Percentiles rank a stretch among this genome's conserved stretches.
These are phyloP conservation scores for Corapipo altera DNA, from an alignment of 2,113 vertebrate genomes.

Conservation along the genomic window DNA sequence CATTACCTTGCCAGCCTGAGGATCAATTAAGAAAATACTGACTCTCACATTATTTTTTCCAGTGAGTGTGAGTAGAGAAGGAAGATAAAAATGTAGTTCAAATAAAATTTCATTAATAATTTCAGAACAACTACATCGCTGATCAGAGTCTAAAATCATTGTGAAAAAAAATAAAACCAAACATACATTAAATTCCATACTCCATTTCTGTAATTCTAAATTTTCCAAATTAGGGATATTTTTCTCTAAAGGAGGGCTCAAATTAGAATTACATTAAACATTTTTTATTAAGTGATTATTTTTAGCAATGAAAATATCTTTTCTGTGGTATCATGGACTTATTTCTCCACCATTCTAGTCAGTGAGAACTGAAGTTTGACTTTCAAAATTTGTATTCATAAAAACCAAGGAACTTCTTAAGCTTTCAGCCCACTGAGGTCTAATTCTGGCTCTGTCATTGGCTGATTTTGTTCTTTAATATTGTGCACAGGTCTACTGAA, in stretches of 20 bases:
- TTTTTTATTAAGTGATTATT: neutral
- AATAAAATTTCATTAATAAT: neutral
- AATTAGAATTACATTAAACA: neutral
- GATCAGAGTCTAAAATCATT: neutral
- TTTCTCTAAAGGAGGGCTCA: neutral
- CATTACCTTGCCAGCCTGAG: neutral
- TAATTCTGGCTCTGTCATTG: neutral
- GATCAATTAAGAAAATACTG: neutral
- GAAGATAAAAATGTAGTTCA: neutral
- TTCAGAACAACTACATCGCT: neutral
- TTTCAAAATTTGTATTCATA: neutral
- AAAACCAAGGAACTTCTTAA: neutral
- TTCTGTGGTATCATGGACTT: neutral
- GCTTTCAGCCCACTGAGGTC: neutral
- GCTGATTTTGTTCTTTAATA: neutral
- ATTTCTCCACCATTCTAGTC: neutral
- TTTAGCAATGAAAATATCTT: neutral
- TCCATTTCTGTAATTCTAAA: neutral
- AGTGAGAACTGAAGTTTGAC: neutral
- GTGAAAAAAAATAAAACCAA: neutral
- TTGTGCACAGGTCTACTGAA: neutral
- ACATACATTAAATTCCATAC: fast-evolving
- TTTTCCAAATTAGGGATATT: neutral
- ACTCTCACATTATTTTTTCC: neutral
- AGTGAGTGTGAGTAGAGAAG: neutral